A percentile compares a stretch with the other conserved stretches of the same genome.
These are phyloP conservation scores for Orchestia grillus DNA, from an alignment of 1,140 invertebrate genomes.

Conservation along the genomic window DNA sequence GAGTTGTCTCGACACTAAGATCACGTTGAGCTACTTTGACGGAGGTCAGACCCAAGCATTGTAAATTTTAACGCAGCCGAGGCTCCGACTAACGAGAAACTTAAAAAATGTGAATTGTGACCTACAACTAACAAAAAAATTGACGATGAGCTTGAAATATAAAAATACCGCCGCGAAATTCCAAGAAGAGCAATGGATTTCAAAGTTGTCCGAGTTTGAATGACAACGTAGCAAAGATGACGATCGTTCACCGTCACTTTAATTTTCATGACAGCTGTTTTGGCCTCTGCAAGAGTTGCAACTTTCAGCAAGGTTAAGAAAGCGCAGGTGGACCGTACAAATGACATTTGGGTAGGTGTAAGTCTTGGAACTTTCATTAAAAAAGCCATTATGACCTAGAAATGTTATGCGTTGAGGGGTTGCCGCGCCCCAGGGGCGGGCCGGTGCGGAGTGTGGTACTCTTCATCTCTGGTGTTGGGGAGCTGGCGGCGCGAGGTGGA, in stretches of 20 bases:
- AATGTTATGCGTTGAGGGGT: slow-evolving; percentile 72
- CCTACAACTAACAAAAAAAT: background rate
- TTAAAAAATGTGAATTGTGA: background rate
- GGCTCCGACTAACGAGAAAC: background rate
- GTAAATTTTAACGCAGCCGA: background rate
- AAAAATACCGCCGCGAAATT: background rate
- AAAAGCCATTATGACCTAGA: background rate
- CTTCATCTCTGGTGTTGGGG: slow-evolving; percentile 69
- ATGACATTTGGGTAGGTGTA: background rate
- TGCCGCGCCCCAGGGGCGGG: slow-evolving; percentile 73
- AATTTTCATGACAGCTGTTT: background rate
- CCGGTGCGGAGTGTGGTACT: slow-evolving; percentile 73
- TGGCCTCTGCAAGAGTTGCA: background rate
- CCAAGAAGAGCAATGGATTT: background rate
- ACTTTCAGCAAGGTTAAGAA: background rate
- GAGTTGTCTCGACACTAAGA: background rate
- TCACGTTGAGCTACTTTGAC: background rate
- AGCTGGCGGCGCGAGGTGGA: slow-evolving; percentile 60
- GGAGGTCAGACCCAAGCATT: background rate
- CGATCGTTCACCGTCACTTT: background rate
- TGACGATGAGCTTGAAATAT: too few relatives aligned
- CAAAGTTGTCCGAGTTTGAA: background rate
- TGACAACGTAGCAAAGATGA: background rate
- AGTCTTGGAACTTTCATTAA: background rate
- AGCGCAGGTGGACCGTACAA: background rate